Percentiles rank a stretch among this genome's conserved stretches.
Evolutionary conservation across 37 sponge, comb jelly and placozoan genomes (phyloP).

Genomic region (Dysidea cf. avara): DNA sequence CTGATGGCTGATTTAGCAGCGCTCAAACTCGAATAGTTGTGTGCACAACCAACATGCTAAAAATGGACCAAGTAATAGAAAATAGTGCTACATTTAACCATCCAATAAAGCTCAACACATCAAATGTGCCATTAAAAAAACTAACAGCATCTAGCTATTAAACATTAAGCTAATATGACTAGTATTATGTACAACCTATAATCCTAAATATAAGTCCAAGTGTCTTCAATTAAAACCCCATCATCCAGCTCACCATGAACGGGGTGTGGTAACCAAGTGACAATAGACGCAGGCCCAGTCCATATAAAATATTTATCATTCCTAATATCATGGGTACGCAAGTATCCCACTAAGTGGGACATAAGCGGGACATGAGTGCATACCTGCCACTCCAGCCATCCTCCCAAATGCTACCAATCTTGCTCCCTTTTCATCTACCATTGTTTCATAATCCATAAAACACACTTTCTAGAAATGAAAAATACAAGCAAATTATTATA

Average conservation of each 20-base stretch:
- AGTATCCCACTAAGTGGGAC: background rate
- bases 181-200: no score
- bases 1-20: constrained; percentile 83
- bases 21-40: constrained; percentile 81
- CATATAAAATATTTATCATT: constrained; percentile 91
- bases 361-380: constrained; percentile 6
- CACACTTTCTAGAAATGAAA: constrained; percentile 56
- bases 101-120: background rate
- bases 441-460: constrained; percentile 91
- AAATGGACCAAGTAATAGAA: background rate
- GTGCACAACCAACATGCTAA: constrained; percentile 84
- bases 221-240: background rate
- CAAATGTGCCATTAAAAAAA: background rate
- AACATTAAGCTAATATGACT: no score
- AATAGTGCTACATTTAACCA: background rate
- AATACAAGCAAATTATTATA: background rate
- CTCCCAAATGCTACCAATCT: constrained; percentile 95
- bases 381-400: constrained; percentile 90
- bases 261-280: constrained; percentile 93
- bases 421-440: constrained; percentile 63
- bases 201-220: constrained; percentile 1
- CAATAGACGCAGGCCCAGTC: constrained; percentile 87
- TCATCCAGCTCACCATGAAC: constrained; percentile 67
- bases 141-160: no score
- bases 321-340: constrained; percentile 1